Evolutionary conservation across 2,113 vertebrate genomes (phyloP), one percentile per base, ranked within the genome.

Genomic region (Noctilio leporinus): DNA sequence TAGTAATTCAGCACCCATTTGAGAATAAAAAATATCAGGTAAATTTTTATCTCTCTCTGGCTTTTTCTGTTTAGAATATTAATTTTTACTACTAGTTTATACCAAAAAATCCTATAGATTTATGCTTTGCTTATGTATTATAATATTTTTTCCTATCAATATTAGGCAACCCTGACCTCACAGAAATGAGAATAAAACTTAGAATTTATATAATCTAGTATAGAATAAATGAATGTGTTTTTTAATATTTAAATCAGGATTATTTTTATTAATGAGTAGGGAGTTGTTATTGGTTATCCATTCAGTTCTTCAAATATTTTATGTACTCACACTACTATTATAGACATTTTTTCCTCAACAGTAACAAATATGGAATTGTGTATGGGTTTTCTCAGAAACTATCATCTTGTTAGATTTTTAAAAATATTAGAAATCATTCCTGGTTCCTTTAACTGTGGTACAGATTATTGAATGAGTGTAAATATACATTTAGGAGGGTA

Each of bases 221-320:
- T 4, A 81, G 57, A 80, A 70, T 84, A 83, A 93, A 92, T 77
- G 12, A 2, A 38, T 73, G 6, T 77, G 8, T 43, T 89, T 2
- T 77, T 92, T 94, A 85, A 84, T 45, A 75, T 76, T 87, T 91
- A 51, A 64, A 72, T 82, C 22, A n/a, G 24, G 11, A 78, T 93
- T 70, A 28, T 62, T 95, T 73, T 78, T 86, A 87, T 93, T 93
- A 70, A 59, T 85, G 95, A 67, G 0, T n/a, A 89, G 30, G 7
- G 65, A 64, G 26, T 72, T 69, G 33, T 82, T 94, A 84, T 47
- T 67, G n/a, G 53, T 81, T 86, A 69, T 65, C 38, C 20, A 89
- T 76, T 90, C 10, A 86, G 11, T 65, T 90, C 51, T n/a, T 82
- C 12, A n/a, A 75, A 57, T 65, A 89, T 94, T 62, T 11, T 47